Conservation (phyloP, 2,797 vertebrate genomes). For the Cheirogaleus major region DNA sequence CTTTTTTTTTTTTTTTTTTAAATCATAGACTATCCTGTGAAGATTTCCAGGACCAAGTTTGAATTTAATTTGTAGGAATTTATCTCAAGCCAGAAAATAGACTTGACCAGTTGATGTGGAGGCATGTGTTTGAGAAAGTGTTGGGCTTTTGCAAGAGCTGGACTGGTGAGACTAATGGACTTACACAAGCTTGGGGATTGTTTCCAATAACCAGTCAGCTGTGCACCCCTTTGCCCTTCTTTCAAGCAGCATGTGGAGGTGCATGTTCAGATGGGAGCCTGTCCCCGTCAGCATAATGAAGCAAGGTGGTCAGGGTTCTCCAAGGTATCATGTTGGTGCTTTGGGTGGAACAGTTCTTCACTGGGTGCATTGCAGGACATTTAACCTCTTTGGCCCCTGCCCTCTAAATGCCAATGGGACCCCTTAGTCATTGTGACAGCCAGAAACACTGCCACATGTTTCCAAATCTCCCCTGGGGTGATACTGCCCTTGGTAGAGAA, state of each 20-base stretch:
- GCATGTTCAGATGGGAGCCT: background rate
- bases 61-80: slow-evolving; percentile 36
- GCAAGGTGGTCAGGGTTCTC: background rate
- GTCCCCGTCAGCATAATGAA: background rate
- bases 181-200: background rate
- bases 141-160: background rate
- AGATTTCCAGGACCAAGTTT: background rate
- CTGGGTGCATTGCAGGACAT: background rate
- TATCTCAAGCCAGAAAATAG: background rate
- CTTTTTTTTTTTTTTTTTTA: background rate
- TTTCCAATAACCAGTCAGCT: background rate
- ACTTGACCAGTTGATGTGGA: background rate
- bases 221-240: background rate
- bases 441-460: background rate
- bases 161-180: background rate
- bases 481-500: background rate
- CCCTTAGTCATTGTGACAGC: background rate
- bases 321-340: background rate
- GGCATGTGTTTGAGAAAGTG: background rate
- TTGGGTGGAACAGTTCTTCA: background rate
- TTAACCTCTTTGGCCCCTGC: background rate
- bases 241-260: background rate
- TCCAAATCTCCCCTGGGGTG: background rate
- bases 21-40: background rate
- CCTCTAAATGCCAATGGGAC: background rate